These are phyloP conservation scores for Pithys albifrons DNA, from an alignment of 2,113 vertebrate species.

Conservation along the genomic window DNA sequence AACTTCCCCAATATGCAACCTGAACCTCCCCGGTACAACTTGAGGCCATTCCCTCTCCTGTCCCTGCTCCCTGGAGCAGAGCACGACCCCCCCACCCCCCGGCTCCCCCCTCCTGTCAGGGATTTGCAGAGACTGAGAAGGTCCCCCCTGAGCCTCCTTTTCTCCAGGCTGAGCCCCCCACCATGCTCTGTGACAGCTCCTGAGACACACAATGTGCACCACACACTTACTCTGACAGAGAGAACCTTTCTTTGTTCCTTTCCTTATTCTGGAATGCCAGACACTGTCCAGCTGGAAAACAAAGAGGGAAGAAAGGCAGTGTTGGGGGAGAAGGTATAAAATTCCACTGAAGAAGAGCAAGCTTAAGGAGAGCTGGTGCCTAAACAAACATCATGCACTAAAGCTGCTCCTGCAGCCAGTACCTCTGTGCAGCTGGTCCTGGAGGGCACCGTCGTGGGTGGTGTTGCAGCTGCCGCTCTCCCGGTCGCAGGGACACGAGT, in stretches of 20 bases:
- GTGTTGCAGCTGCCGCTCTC: conserved; percentile 84
- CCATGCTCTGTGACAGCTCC: background rate
- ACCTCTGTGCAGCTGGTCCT: conserved; percentile 79
- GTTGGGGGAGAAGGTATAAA: background rate
- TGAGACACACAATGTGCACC: background rate
- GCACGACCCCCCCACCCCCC: accelerated
- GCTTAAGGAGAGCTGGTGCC: background rate
- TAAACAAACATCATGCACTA: accelerated
- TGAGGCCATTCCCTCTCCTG: accelerated
- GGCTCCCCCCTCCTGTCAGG: background rate
- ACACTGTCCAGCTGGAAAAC: conserved; percentile 80
- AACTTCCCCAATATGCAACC: background rate
- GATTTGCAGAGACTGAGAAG: background rate
- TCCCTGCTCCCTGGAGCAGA: background rate
- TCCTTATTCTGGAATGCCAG: conserved; percentile 64
- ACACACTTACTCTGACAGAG: conserved; percentile 82
- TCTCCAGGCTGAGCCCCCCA: background rate
- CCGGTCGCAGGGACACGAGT: conserved; percentile 82
- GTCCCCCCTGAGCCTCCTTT: background rate
- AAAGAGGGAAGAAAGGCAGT: background rate
- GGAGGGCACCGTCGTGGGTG: conserved; percentile 18
- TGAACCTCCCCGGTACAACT: accelerated
- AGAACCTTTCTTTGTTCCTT: conserved; percentile 32
- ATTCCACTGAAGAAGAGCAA: background rate
- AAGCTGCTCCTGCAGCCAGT: background rate